Evolutionary conservation across 2,797 vertebrate species (phyloP).

Genomic region (Clarias laeviceps): DNA sequence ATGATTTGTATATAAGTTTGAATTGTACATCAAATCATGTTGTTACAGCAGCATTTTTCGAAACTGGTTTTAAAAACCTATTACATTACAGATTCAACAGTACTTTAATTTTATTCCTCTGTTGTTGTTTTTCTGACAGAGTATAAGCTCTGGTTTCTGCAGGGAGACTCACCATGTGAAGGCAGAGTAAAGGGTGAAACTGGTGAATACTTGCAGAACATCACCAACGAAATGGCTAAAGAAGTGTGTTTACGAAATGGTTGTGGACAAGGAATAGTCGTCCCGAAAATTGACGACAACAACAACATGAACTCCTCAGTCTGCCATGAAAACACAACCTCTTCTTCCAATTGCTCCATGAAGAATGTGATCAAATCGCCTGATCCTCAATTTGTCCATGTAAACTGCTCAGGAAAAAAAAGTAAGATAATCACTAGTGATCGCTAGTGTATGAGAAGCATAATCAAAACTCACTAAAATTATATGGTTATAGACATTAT

Average conservation of each 20-base stretch:
- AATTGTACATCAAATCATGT: not conserved
- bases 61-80: not conserved
- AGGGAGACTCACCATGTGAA: constrained; percentile 42
- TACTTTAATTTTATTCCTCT: not conserved
- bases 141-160: constrained; percentile 43
- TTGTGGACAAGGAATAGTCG: not conserved
- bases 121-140: constrained; percentile 25
- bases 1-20: not conserved
- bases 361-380: not conserved
- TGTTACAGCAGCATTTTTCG: not conserved
- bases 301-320: not conserved
- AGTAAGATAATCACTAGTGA: not conserved
- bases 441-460: not conserved
- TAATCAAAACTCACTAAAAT: not conserved
- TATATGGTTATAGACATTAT: not conserved
- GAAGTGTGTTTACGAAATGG: constrained; percentile 55
- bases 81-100: not conserved
- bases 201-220: not conserved
- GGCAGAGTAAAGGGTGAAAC: constrained; percentile 56
- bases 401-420: constrained; percentile 14
- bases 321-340: not conserved
- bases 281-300: not conserved
- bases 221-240: not conserved
- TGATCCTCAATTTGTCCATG: not conserved
- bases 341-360: not conserved